Evolutionary conservation across 2,888 invertebrate genomes (phyloP).

Genomic region (Nemapogon koenigi): DNA sequence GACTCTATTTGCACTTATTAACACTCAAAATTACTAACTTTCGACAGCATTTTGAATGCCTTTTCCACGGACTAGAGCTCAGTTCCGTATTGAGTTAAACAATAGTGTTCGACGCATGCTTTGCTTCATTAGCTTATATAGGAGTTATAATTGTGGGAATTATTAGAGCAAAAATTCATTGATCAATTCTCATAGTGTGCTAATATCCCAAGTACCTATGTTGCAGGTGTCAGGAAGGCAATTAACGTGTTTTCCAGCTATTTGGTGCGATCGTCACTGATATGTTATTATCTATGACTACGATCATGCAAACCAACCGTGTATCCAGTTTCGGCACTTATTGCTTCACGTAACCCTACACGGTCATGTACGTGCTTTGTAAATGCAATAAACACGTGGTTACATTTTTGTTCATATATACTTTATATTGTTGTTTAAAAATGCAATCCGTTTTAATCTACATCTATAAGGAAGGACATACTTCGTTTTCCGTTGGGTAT

Average conservation of each 20-base stretch:
- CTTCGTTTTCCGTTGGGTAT: too few relatives aligned
- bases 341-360: too few relatives aligned
- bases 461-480: too few relatives aligned
- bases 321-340: background rate
- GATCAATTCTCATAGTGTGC: slow-evolving; percentile 54
- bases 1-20: slow-evolving; percentile 4
- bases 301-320: slow-evolving; percentile 3
- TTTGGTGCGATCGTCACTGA: slow-evolving; percentile 8
- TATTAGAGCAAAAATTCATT: slow-evolving; percentile 57
- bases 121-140: slow-evolving; percentile 51
- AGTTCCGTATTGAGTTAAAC: slow-evolving; percentile 24
- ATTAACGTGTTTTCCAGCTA: slow-evolving; percentile 15
- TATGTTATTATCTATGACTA: slow-evolving; percentile 4
- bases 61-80: slow-evolving; percentile 18
- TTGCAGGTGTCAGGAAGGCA: slow-evolving; percentile 16
- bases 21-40: slow-evolving; percentile 30
- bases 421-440: too few relatives aligned
- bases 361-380: too few relatives aligned
- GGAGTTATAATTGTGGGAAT: slow-evolving; percentile 56
- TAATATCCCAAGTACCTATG: slow-evolving; percentile 23
- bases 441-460: too few relatives aligned
- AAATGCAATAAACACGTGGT: too few relatives aligned
- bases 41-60: slow-evolving; percentile 30
- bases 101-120: slow-evolving; percentile 30
- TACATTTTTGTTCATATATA: too few relatives aligned